Evolutionary conservation across 2,797 vertebrate species (phyloP).

Genomic region (Tapirus indicus): DNA sequence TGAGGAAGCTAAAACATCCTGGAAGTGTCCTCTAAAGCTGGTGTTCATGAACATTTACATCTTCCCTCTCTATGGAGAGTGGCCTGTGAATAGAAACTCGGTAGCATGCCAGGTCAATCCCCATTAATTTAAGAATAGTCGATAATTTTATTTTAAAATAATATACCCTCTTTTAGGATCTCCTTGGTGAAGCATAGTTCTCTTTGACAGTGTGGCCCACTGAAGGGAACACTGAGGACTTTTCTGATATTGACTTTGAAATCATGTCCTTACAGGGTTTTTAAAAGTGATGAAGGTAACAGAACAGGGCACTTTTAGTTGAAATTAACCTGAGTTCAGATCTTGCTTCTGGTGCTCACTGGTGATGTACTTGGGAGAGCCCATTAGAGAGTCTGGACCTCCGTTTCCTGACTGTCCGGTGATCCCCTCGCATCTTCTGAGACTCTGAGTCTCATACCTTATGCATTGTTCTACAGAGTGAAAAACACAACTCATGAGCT

Average conservation of each 20-base stretch:
- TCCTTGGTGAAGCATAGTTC: neutral
- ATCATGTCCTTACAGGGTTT: neutral
- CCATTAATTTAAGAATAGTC: neutral
- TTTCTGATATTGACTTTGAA: neutral
- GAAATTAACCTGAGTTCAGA: neutral
- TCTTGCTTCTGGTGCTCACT: neutral
- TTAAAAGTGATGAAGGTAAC: neutral
- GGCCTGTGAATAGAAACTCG: neutral
- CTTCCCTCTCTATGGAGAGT: neutral
- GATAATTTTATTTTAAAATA: conserved; percentile 30
- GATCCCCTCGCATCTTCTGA: neutral
- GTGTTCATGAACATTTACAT: neutral
- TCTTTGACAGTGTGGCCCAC: neutral
- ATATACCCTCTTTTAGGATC: neutral
- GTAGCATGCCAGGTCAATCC: neutral
- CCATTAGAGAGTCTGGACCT: neutral
- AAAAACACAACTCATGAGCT: neutral
- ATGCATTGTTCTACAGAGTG: neutral
- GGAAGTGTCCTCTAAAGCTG: neutral
- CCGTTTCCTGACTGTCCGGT: neutral
- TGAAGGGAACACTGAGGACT: neutral
- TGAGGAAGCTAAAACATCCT: neutral
- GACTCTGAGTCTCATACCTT: neutral
- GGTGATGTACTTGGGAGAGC: neutral
- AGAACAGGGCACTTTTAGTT: neutral